Percentiles rank a stretch among this genome's conserved stretches.
Evolutionary conservation across 1,140 invertebrate species (phyloP).

Genomic region (Hestina assimilis): DNA sequence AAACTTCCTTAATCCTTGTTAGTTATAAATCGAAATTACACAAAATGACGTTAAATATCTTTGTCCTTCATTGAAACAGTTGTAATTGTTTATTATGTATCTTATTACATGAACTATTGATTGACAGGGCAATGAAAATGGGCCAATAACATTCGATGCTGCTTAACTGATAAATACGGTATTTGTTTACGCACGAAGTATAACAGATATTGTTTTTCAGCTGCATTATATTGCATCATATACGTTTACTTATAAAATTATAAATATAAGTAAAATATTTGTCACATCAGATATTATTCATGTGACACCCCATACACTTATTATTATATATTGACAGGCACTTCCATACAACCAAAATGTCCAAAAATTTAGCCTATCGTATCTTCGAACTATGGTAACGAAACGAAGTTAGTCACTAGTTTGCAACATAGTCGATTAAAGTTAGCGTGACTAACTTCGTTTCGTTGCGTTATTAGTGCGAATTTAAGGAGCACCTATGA

Average conservation of each 20-base stretch:
- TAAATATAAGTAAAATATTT: neutral
- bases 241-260: neutral
- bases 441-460: too few species aligned
- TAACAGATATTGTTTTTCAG: slow-evolving; percentile 14
- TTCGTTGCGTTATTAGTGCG: too few species aligned
- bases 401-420: too few species aligned
- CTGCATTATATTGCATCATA: slow-evolving; percentile 12
- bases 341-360: too few species aligned
- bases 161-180: slow-evolving; percentile 2
- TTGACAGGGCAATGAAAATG: slow-evolving; percentile 24
- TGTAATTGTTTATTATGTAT: neutral
- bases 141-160: slow-evolving; percentile 39
- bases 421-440: too few species aligned
- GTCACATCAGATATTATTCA: neutral
- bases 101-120: slow-evolving; percentile 32
- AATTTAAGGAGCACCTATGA: too few species aligned
- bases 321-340: too few species aligned
- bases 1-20: too few species aligned
- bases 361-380: too few species aligned
- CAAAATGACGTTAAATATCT: neutral
- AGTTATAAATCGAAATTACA: too few species aligned
- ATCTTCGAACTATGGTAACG: too few species aligned
- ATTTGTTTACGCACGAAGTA: slow-evolving; percentile 17
- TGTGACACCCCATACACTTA: too few species aligned
- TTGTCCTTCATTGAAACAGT: neutral